Evolutionary conservation across 2,888 invertebrate genomes (phyloP), one percentile per base, ranked within the genome.

Genomic region (Diarsia rubi): DNA sequence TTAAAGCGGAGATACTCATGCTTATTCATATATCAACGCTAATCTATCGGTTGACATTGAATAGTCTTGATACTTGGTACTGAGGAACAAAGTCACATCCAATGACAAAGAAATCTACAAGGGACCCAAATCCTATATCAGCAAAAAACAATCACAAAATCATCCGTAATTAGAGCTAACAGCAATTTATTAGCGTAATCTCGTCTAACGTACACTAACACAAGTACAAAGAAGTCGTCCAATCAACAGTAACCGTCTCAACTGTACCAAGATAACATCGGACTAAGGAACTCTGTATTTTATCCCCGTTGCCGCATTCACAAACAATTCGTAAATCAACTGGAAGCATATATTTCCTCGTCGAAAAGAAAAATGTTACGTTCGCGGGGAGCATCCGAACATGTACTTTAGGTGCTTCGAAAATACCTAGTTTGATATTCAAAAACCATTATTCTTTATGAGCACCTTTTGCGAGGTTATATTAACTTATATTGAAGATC

Each of bases 361-460:
- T 87, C 76, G 75, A 77, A 79, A 88, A 92, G 91, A 92, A 88
- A 88, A 90, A 91, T 92, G 90, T 87, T 75, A 82, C 79, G 82
- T 88, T 87, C 90, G 89, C 85, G 87, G 75, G 86, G 27, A 85
- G 91, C 88, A 88, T 89, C 78, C 73, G 81, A 89, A 86, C 83
- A 80, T 83, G 73, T 86, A 86, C 78, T 88, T 86, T 83, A 82
- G 79, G 69, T 73, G 80, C 79, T 73, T 78, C 73, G 82, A 81
- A 80, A 81, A 81, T 85, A 86, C 78, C 81, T 86, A 86, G 84
- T 88, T 88, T 83, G 81, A 87, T 90, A 90, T 91, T 90, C 89
- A 89, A 86, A 88, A 89, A 82, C 83, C 83, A 87, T 90, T 88
- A 89, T 86, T 90, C 87, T 88, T 84, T 86, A 87, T 86, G 82